These are phyloP conservation scores for Drosophila insularis DNA, from an alignment of 1,140 invertebrate species.

Conservation along the genomic window DNA sequence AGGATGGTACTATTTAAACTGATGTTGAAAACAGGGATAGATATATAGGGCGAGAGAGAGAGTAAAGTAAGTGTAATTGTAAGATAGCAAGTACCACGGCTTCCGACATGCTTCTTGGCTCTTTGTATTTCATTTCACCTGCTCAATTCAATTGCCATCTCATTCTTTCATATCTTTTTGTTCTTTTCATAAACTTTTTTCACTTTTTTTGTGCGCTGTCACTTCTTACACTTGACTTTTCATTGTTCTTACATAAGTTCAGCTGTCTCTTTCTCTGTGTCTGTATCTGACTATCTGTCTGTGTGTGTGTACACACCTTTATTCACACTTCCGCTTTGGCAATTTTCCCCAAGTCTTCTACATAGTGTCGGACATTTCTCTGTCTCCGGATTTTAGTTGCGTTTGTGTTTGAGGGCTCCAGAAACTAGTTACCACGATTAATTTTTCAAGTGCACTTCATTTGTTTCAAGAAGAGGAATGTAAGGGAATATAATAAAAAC, in stretches of 20 bases:
- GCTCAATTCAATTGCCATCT: constrained; percentile 47
- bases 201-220: constrained; percentile 28
- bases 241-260: constrained; percentile 36
- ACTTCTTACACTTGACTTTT: constrained; percentile 63
- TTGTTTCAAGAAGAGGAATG: constrained; percentile 35
- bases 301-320: constrained; percentile 18
- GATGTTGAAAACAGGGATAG: too few species aligned
- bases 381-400: constrained; percentile 17
- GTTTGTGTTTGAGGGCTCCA: constrained; percentile 46
- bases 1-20: not conserved
- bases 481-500: constrained; percentile 16
- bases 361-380: not conserved
- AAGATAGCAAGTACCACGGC: not conserved
- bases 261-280: constrained; percentile 1
- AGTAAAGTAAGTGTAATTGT: not conserved
- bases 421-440: constrained; percentile 38
- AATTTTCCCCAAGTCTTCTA: constrained; percentile 43
- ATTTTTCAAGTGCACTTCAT: constrained; percentile 65
- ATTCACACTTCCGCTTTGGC: constrained; percentile 68
- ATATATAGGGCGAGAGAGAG: too few species aligned
- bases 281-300: not conserved
- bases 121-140: constrained; percentile 23
- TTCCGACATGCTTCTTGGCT: not conserved
- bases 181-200: not conserved
- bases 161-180: constrained; percentile 24